A percentile compares a stretch with the other conserved stretches of the same genome.
phyloP scores from a whole-genome alignment of 2,797 vertebrate genomes.

The Gymnothorax javanicus region DNA sequence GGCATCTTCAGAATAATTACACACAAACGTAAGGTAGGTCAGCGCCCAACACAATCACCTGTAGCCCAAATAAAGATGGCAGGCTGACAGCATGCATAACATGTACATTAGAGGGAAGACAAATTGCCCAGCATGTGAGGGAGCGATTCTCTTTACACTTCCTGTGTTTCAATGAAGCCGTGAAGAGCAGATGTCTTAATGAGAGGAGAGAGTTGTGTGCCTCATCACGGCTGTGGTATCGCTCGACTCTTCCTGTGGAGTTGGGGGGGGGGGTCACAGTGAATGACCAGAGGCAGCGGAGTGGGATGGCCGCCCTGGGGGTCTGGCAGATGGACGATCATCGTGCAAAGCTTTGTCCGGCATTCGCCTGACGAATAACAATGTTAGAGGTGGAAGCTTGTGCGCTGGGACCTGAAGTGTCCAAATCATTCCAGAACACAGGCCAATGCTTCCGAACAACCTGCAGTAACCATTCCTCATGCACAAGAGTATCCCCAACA shows the following conservation, averaged over 20 bases:
- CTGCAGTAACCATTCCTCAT: background rate
- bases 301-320: background rate
- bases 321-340: background rate
- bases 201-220: background rate
- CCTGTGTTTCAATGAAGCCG: conserved; percentile 21
- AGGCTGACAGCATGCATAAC: background rate
- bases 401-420: background rate
- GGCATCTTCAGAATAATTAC: background rate
- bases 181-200: conserved; percentile 30
- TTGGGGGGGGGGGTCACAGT: background rate
- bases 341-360: background rate
- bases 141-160: background rate
- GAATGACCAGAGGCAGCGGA: background rate
- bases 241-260: conserved; percentile 1
- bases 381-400: background rate
- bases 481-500: background rate
- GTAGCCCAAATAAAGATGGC: background rate
- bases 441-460: background rate
- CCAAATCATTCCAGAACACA: background rate
- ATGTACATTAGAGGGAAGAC: background rate
- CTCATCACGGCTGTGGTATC: background rate
- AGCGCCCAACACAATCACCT: background rate
- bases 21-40: background rate
- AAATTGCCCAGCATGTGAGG: background rate
- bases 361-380: background rate